Evolutionary conservation across 2,797 vertebrate species (phyloP).

Genomic region (Florisuga fusca): DNA sequence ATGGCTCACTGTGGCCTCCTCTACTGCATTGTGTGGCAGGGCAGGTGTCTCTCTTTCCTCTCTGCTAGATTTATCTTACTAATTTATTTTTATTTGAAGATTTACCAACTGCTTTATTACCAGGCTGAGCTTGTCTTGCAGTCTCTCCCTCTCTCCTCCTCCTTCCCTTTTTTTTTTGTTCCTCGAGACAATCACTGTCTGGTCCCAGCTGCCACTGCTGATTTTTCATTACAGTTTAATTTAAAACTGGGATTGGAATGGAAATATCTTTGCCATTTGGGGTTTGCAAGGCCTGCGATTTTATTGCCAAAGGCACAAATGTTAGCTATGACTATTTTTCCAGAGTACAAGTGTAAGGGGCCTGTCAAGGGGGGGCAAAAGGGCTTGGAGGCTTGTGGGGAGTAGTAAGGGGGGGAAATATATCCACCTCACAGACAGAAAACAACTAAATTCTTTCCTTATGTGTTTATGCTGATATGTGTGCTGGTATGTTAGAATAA

Average conservation of each 20-base stretch:
- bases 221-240: slow-evolving; percentile 91
- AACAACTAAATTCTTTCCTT: slow-evolving; percentile 58
- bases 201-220: slow-evolving; percentile 88
- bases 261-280: slow-evolving; percentile 87
- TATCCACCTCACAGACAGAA: slow-evolving; percentile 37
- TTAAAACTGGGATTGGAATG: slow-evolving; percentile 89
- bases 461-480: slow-evolving; percentile 39
- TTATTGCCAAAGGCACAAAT: slow-evolving; percentile 87
- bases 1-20: not conserved
- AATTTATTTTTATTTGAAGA: slow-evolving; percentile 84
- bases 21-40: slow-evolving; percentile 15
- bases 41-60: slow-evolving; percentile 71
- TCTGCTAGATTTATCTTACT: slow-evolving; percentile 83
- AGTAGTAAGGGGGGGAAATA: not conserved
- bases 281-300: slow-evolving; percentile 82
- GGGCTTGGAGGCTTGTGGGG: not conserved
- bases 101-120: slow-evolving; percentile 86
- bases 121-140: slow-evolving; percentile 77
- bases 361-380: slow-evolving; percentile 49
- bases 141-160: slow-evolving; percentile 71
- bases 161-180: slow-evolving; percentile 77
- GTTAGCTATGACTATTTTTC: slow-evolving; percentile 85
- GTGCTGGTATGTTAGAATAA: not conserved
- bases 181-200: slow-evolving; percentile 83
- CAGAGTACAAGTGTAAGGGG: slow-evolving; percentile 68